These are phyloP conservation scores for Delphinapterus leucas DNA, from an alignment of 2,113 vertebrate genomes.

Conservation along the genomic window DNA sequence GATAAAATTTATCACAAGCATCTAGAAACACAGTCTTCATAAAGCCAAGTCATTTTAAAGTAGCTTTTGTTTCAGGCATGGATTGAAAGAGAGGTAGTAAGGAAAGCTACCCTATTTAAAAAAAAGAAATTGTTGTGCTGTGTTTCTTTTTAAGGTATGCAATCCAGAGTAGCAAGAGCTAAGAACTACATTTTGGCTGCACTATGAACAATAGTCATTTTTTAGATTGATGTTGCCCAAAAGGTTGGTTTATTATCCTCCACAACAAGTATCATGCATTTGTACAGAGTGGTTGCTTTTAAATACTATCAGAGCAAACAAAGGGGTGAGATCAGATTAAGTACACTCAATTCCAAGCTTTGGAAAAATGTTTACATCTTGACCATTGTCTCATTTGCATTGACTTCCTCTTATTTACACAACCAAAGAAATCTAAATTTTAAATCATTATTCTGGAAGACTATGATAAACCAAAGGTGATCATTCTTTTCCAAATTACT, in stretches of 20 bases:
- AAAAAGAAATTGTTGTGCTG: not conserved
- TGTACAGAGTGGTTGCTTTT: not conserved
- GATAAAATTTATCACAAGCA: not conserved
- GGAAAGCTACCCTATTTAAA: not conserved
- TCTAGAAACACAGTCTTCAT: not conserved
- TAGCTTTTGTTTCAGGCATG: not conserved
- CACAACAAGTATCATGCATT: not conserved
- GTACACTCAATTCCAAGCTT: not conserved
- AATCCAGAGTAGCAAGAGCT: not conserved
- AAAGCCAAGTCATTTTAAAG: not conserved
- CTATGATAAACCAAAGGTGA: not conserved
- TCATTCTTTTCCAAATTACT: not conserved
- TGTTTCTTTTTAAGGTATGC: not conserved
- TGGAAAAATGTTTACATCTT: not conserved
- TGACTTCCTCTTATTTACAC: not conserved
- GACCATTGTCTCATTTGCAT: not conserved
- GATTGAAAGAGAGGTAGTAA: not conserved
- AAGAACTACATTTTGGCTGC: not conserved
- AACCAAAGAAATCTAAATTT: conserved; percentile 9
- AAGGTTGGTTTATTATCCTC: not conserved
- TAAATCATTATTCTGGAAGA: not conserved
- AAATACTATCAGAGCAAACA: not conserved
- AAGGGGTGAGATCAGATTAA: not conserved
- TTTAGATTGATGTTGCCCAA: not conserved
- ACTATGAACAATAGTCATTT: not conserved